Conservation (phyloP, 2,888 invertebrate species). For the Sclerodermus sp. region DNA sequence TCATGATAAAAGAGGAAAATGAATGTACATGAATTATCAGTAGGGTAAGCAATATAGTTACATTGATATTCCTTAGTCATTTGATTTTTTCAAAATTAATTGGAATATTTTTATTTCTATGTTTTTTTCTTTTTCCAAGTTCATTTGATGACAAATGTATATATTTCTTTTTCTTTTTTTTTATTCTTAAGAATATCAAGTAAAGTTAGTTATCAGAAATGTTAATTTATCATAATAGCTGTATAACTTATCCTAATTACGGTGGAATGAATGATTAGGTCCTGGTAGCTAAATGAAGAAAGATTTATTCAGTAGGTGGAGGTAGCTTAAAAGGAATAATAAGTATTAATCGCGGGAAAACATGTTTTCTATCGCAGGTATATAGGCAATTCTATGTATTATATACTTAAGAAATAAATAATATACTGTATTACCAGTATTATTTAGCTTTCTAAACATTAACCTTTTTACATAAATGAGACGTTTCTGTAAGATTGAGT, state of each 20-base stretch:
- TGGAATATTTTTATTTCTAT: too few species aligned
- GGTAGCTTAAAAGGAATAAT: slow-evolving; percentile 32
- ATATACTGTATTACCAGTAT: slow-evolving; percentile 27
- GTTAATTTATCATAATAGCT: slow-evolving; percentile 4
- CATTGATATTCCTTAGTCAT: too few species aligned
- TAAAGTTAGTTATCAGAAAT: slow-evolving; percentile 8
- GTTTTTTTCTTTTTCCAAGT: too few species aligned
- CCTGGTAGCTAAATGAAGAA: slow-evolving; percentile 8
- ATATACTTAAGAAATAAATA: slow-evolving; percentile 46
- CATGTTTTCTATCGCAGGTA: slow-evolving; percentile 45
- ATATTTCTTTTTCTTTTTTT: too few species aligned
- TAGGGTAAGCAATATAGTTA: too few species aligned
- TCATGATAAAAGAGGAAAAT: too few species aligned
- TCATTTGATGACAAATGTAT: too few species aligned
- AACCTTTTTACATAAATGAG: too few species aligned
- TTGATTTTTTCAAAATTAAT: too few species aligned
- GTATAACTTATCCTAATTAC: slow-evolving; percentile 17
- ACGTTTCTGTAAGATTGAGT: too few species aligned
- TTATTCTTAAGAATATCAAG: neutral
- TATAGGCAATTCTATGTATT: slow-evolving; percentile 42
- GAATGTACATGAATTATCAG: too few species aligned
- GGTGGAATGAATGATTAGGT: slow-evolving; percentile 6
- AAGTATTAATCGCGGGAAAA: slow-evolving; percentile 49
- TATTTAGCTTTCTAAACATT: slow-evolving; percentile 10
- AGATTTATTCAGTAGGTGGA: slow-evolving; percentile 15